Base-by-base conservation (phyloP, 1,140 invertebrate genomes). In the Tetranychus urticae region DNA sequence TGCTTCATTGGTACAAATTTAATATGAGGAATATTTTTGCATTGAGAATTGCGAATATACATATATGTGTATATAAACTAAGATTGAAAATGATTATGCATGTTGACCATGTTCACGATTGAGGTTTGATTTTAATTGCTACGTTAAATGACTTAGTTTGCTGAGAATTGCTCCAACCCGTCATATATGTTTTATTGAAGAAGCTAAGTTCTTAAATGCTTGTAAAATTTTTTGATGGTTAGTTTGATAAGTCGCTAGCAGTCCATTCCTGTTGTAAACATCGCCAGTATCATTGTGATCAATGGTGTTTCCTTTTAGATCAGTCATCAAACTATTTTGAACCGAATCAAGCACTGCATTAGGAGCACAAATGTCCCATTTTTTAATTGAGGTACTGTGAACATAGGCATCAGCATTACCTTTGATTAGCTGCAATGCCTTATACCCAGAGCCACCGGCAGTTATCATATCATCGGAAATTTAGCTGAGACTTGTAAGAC, bases 291-390 rank as follows among this genome's bases (percentile, higher is more conserved):
- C 23, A 31, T 10, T 35, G 65, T 80, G 80, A 63, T 75, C 71
- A 50, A 81, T 75, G 39, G 58, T 59, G 37, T 73, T 67, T 33
- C 76, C 77, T 58, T 75, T 71, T 23, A 81, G 64, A 10, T 77
- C 78, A 5, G 78, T 77, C 74, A 83, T 78, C 58, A 73, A 70
- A 10, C 81, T 81, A 33, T 76, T 76, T 55, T 14, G 12, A n/a
- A 63, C 10, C 45, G 78, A 72, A 64, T 73, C 81, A 34, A 98
- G 73, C 61, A 99, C 84, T 0, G 92, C 94, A 73, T 97, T 83
- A 36, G 89, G 90, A 37, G 94, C 89, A 76, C 94, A 99, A 60
- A 97, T 81, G 69, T 98, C 94, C 94, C 94, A 99, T 71, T 98
- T 98, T 70, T 97, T 97, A 31, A 99, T 97, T 23, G 79, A 75